Conservation (phyloP, 2,113 vertebrate genomes). For the Bungarus multicinctus region DNA sequence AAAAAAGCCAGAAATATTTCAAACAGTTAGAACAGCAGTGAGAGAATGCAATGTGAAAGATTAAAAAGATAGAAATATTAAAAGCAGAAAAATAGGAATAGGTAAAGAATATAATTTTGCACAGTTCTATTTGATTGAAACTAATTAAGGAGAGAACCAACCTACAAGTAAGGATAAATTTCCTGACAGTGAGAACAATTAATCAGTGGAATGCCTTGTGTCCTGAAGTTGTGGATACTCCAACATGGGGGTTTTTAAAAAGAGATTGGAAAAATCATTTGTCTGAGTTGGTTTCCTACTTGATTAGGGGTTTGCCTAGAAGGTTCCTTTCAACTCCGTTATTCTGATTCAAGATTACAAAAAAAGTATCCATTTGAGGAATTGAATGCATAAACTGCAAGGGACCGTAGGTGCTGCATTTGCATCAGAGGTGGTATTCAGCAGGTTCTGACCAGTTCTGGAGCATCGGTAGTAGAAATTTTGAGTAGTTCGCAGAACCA, state of each 20-base stretch:
- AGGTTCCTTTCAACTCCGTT: background rate
- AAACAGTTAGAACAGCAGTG: background rate
- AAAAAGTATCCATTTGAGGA: background rate
- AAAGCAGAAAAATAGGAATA: background rate
- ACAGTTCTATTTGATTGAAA: background rate
- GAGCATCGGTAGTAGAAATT: too few species aligned
- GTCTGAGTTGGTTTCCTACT: background rate
- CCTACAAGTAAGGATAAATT: background rate
- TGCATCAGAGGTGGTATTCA: background rate
- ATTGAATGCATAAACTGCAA: background rate
- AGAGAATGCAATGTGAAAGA: background rate
- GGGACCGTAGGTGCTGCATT: background rate
- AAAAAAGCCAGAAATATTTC: background rate
- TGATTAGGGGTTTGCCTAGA: background rate
- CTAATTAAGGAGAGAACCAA: background rate
- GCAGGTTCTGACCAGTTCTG: too few species aligned
- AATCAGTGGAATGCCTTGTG: background rate
- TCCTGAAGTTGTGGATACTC: background rate
- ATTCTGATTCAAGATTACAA: background rate
- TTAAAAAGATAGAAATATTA: background rate
- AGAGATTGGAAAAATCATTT: background rate
- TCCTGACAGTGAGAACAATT: background rate
- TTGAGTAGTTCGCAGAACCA: too few species aligned
- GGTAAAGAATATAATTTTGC: background rate
- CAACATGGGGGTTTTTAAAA: background rate